These are phyloP conservation scores for Scylla paramamosain DNA, from an alignment of 1,140 invertebrate species.

Conservation along the genomic window DNA sequence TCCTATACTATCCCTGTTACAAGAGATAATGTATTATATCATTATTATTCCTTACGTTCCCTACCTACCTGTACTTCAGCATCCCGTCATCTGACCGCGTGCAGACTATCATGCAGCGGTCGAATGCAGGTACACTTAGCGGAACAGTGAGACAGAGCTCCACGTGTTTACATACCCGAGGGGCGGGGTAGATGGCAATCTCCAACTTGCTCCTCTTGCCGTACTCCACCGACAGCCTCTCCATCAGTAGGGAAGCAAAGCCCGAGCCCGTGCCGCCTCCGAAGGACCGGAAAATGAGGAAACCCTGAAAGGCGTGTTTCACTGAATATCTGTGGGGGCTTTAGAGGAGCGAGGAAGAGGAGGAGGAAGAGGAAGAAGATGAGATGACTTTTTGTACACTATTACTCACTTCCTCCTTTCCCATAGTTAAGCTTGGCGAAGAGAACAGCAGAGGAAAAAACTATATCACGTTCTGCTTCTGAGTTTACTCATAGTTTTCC, in stretches of 20 bases:
- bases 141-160: background rate
- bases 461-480: too few relatives aligned
- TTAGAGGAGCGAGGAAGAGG: background rate
- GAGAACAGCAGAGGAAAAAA: too few relatives aligned
- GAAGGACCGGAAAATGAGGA: slow-evolving; percentile 92
- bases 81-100: background rate
- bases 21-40: background rate
- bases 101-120: too few relatives aligned
- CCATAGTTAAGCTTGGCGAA: background rate
- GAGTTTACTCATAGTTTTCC: too few relatives aligned
- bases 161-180: slow-evolving; percentile 84
- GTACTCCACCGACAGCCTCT: slow-evolving; percentile 78
- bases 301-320: slow-evolving; percentile 82
- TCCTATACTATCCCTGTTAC: too few relatives aligned
- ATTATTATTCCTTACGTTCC: background rate
- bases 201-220: slow-evolving; percentile 88
- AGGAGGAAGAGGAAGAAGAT: background rate
- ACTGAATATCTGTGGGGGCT: background rate
- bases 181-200: slow-evolving; percentile 92
- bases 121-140: background rate
- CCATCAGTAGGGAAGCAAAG: slow-evolving; percentile 66
- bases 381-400: too few relatives aligned
- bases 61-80: background rate
- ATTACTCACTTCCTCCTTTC: background rate
- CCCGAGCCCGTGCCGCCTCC: slow-evolving; percentile 86